phyloP scores from a whole-genome alignment of 2,113 vertebrate species.

The Gobio gobio region DNA sequence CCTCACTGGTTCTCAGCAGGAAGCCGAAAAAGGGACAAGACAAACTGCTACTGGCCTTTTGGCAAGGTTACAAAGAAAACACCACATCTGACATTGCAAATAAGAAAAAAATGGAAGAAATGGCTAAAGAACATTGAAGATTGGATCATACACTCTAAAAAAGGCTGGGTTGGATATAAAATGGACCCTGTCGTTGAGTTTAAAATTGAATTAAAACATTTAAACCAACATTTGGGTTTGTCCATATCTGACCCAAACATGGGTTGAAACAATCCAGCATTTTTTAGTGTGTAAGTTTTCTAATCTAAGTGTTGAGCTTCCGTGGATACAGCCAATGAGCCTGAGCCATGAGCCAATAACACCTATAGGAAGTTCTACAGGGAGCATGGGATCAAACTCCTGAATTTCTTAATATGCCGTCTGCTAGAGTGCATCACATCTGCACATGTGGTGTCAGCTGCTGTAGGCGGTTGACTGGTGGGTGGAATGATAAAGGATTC shows the following conservation, averaged over 20 bases:
- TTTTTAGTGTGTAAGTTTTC: too few species aligned
- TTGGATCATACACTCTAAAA: too few species aligned
- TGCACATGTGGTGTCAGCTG: neutral
- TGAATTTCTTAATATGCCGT: neutral
- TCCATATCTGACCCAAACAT: too few species aligned
- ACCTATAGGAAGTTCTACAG: neutral
- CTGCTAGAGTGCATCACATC: neutral
- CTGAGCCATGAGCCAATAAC: neutral
- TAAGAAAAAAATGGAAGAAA: too few species aligned
- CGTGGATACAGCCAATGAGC: neutral
- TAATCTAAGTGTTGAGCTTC: neutral
- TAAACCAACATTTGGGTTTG: too few species aligned
- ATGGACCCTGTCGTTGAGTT: too few species aligned
- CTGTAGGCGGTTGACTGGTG: neutral
- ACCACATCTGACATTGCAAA: neutral
- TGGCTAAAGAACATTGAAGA: too few species aligned
- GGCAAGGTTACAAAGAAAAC: neutral
- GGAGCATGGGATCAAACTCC: neutral
- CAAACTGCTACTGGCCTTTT: too few species aligned
- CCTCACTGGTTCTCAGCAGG: too few species aligned
- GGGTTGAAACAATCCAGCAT: too few species aligned
- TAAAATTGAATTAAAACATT: too few species aligned
- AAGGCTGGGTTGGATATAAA: too few species aligned
- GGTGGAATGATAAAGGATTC: neutral
- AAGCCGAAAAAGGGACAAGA: neutral